A percentile compares a stretch with the other conserved stretches of the same genome.
phyloP scores from a whole-genome alignment of 2,113 vertebrate species.

The Gasterosteus nipponicus region DNA sequence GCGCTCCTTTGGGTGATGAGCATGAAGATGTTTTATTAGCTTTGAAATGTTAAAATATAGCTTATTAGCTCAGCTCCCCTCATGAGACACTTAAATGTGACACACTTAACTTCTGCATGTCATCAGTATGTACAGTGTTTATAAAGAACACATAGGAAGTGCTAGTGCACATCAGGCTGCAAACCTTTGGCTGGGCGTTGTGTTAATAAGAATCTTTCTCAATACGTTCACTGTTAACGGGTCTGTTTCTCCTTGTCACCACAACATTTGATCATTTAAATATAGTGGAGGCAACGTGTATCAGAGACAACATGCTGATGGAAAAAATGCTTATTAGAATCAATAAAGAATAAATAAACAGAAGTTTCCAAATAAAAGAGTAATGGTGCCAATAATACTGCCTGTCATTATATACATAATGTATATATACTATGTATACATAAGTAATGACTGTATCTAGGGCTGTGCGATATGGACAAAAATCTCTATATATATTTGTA shows the following conservation, averaged over 20 bases:
- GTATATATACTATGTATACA: not conserved
- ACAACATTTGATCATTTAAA: not conserved
- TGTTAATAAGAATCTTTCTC: not conserved
- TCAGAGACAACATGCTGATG: not conserved
- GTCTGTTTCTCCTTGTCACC: not conserved
- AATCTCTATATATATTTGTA: too few species aligned
- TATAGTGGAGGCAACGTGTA: not conserved
- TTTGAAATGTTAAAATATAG: constrained; percentile 63
- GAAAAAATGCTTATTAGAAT: not conserved
- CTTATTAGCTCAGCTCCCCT: constrained; percentile 54
- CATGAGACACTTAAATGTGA: constrained; percentile 40
- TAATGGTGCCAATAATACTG: not conserved
- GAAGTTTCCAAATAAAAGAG: not conserved
- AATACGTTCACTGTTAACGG: not conserved
- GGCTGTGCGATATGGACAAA: too few species aligned
- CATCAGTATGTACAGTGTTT: constrained; percentile 30
- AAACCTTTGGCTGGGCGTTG: not conserved
- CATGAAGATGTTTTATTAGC: constrained; percentile 57
- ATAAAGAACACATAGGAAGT: constrained; percentile 1
- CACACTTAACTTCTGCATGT: constrained; percentile 46
- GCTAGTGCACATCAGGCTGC: constrained; percentile 1
- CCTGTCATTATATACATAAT: not conserved
- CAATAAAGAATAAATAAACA: not conserved
- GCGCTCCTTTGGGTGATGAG: constrained; percentile 57
- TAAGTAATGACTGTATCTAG: not conserved